Evolutionary conservation across 2,888 invertebrate species (phyloP), one percentile per base, ranked within the genome.

Genomic region (Calliphora vomitoria): DNA sequence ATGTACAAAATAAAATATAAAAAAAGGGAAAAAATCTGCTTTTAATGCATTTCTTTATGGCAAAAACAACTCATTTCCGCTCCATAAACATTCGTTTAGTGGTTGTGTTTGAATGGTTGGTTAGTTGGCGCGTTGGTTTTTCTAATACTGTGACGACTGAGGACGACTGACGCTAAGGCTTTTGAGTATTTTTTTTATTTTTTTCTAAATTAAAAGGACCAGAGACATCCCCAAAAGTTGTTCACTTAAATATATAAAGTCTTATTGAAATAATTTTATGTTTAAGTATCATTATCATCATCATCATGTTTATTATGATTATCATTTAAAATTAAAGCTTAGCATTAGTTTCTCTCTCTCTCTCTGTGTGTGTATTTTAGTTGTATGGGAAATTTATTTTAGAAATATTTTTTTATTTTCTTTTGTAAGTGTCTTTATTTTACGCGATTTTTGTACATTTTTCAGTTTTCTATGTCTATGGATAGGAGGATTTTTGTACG

Each of bases 51-150:
- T 85, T 85, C 60, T 86, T 86, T 83, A 80, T 83, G 85, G 60
- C 76, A 85, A 85, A 82, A 87, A 87, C 85, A 87, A 87, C 88
- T 88, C 76, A 88, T 88, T 88, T 88, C 85, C 87, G 88, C 87
- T 88, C 87, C 88, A 88, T 88, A 88, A 88, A 87, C 84, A 85
- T 88, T 88, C 78, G 87, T 75, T 82, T 82, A 85, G 87, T 87
- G 85, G 78, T 87, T 85, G 82, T 71, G 68, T 85, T 85, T 64
- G 74, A 78, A 78, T 78, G 68, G 71, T 72, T 81, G 64, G 81
- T 72, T 85, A 68, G 76, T 31, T 78, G 81, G 25, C 58, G 60
- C 44, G 25, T 20, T 58, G 64, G 75, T 55, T 68, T 25, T 72
- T 44, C 60, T 69, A 38, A 78, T 41, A 58, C 55, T 41, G 35